Base-by-base conservation (phyloP, 2,797 vertebrate species). In the Acropternis orthonyx region DNA sequence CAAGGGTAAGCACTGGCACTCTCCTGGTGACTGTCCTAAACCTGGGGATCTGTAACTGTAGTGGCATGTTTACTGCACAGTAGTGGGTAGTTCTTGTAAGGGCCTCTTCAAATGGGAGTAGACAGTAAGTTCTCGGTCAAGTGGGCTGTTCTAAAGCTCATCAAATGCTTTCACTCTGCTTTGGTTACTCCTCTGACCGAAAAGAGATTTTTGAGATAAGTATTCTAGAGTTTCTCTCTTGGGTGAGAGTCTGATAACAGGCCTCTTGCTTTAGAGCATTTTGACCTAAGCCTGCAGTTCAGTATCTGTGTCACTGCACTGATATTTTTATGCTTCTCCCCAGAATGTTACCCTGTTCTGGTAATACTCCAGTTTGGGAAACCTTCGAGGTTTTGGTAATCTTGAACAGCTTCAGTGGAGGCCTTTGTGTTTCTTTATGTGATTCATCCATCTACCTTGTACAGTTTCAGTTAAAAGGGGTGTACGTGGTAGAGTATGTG, bases 1-100 rank as follows among this genome's bases (percentile, higher is more conserved):
- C 97, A 96, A 97, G 99, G 98, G 99, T 99, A 97, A 99, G 99
- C 44, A 18, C 24, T 8, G 56, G 14, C 51, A 19, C 12, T 26
- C 30, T 52, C n/a, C 44, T 78, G 10, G 34, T 51, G 39, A 19
- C 30, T 52, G 30, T 49, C 48, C 71, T 21, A 6, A 76, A 37
- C 56, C 37, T 54, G 58, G 66, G 54, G 37, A 41, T 78, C 39
- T 74, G 37, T 68, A 41, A 24, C 73, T 17, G 21, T 32, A 6
- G 26, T 12, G 2, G 58, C 3, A 0, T 49, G 41, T 5, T 74
- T 87, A 12, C 56, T 82, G 24, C 43, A 54, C 44, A 43, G 4
- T 17, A 22, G 3, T n/a, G n/a, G 4, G 62, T 39, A 22, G 52
- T 58, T 88, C 32, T 62, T 76, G 22, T 10, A 52, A 54, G 27